Evolutionary conservation across 1,140 invertebrate species (phyloP), one percentile per base, ranked within the genome.

Genomic region (Bradynema listronoti): DNA sequence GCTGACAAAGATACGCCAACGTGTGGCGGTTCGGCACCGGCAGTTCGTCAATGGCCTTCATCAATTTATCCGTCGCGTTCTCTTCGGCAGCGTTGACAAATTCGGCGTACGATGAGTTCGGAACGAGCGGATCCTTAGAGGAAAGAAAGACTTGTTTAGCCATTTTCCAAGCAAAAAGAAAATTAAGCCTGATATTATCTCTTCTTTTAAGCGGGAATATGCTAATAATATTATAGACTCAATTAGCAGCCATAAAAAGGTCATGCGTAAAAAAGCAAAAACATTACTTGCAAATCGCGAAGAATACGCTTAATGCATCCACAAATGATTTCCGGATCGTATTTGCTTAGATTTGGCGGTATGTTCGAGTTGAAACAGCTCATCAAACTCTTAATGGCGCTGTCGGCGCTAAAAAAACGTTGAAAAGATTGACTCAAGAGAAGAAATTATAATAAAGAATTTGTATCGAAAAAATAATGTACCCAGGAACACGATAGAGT

Each of bases 401-500:
- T n/a, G n/a, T 22, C 34, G 27, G 14, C 51, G 29, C 64, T 39
- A 27, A 16, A 29, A 16, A 5, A 50, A n/a, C n/a, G n/a, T n/a
- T n/a, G n/a, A n/a, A n/a, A n/a, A n/a, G n/a, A n/a, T n/a, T n/a
- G n/a, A n/a, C n/a, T n/a, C n/a, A n/a, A n/a, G n/a, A n/a, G n/a
- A n/a, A n/a, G n/a, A n/a, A n/a, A n/a, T n/a, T n/a, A n/a, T n/a
- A 11, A 39, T 39, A 39, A 39, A 11, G 11, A 11, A 39, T 39
- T 39, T 39, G 11, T 39, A 11, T 39, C 19, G 36, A 39, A 39
- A 39, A 19, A 47, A 47, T 83, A 32, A 87, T 86, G 4, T 86
- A 85, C 16, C 91, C 91, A 55, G 88, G 87, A 33, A 93, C 83
- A 52, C 92, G 84, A 79, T 97, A 97, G 0, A 97, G 80, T 1